A percentile compares a stretch with the other conserved stretches of the same genome.
These are phyloP conservation scores for Cydia pomonella DNA, from an alignment of 1,140 invertebrate species.

Conservation along the genomic window DNA sequence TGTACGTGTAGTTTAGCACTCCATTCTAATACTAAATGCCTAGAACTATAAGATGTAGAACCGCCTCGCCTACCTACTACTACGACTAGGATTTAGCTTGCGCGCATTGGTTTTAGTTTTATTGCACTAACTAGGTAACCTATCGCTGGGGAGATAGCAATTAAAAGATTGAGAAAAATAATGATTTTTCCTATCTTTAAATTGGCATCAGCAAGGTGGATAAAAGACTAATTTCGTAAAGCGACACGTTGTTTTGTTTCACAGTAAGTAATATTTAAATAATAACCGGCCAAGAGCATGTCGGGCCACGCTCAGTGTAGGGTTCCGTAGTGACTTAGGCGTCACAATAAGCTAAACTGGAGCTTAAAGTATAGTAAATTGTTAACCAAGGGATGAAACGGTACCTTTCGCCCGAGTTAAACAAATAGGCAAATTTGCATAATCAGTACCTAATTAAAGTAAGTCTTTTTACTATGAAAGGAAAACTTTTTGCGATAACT, in stretches of 20 bases:
- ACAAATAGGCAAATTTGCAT: too few species aligned
- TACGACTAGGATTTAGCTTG: not conserved
- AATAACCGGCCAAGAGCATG: too few species aligned
- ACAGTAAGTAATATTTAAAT: not conserved
- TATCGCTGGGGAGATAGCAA: constrained; percentile 2
- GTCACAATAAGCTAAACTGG: too few species aligned
- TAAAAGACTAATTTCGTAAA: not conserved
- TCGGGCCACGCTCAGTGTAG: too few species aligned
- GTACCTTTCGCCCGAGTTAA: too few species aligned
- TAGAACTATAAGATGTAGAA: not conserved
- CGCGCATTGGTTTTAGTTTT: not conserved
- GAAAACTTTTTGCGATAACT: too few species aligned
- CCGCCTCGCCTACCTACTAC: not conserved
- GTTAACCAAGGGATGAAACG: too few species aligned
- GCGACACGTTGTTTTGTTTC: not conserved
- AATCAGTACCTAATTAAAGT: too few species aligned
- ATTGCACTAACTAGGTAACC: not conserved
- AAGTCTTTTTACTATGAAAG: too few species aligned
- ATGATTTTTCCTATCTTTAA: not conserved
- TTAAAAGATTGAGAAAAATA: constrained; percentile 14
- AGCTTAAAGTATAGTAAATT: too few species aligned
- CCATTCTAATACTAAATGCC: not conserved
- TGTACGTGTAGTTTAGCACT: not conserved
- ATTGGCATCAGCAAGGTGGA: not conserved
- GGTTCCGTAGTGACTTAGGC: too few species aligned